Evolutionary conservation across 2,797 vertebrate species (phyloP).

Genomic region (Acanthurus leucopareius): DNA sequence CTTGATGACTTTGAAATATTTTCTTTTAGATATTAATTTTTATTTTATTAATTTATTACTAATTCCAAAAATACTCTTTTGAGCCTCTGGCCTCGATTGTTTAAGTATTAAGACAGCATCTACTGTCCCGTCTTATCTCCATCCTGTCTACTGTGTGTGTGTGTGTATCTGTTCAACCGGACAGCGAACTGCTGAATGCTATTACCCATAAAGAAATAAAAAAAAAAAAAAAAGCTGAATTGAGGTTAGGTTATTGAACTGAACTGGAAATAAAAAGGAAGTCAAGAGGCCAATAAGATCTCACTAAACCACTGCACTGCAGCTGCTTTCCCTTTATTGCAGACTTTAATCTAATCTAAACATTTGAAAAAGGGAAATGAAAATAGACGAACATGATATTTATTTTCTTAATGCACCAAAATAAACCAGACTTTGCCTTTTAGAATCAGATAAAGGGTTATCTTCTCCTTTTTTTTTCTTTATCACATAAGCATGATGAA

Average conservation of each 20-base stretch:
- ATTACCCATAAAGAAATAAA: not conserved
- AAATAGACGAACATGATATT: not conserved
- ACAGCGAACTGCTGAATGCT: not conserved
- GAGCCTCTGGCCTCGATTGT: not conserved
- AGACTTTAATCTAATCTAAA: not conserved
- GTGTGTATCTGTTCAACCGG: not conserved
- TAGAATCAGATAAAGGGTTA: not conserved
- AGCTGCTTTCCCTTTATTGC: slow-evolving; percentile 34
- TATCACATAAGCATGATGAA: not conserved
- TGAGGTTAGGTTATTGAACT: slow-evolving; percentile 1
- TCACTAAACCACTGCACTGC: slow-evolving; percentile 1
- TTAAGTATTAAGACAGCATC: not conserved
- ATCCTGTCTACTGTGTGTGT: not conserved
- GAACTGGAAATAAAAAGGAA: slow-evolving; percentile 10
- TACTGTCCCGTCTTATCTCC: not conserved
- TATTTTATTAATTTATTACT: not conserved
- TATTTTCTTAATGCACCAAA: not conserved
- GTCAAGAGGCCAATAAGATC: not conserved
- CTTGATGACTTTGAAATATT: not conserved
- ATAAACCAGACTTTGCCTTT: not conserved
- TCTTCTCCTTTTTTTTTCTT: not conserved
- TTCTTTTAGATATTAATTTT: not conserved
- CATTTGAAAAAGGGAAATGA: slow-evolving; percentile 48
- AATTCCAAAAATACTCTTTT: not conserved
- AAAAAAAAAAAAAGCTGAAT: not conserved